Conservation (phyloP, 2,113 vertebrate genomes). For the Baryphthengus martii region DNA sequence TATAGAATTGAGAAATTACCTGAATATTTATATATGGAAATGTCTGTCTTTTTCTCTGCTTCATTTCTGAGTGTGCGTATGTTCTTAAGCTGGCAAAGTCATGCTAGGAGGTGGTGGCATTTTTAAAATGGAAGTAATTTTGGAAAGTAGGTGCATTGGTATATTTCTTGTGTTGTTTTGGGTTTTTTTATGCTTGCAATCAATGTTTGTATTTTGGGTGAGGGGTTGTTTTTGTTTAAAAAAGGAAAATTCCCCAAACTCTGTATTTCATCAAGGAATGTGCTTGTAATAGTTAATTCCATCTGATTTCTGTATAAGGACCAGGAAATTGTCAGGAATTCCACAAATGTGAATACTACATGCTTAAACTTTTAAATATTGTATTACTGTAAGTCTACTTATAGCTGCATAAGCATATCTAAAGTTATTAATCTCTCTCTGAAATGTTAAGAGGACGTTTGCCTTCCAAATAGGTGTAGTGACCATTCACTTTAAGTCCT, state of each 20-base stretch:
- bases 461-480: neutral
- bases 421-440: neutral
- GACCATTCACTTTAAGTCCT: neutral
- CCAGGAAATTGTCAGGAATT: neutral
- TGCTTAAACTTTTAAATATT: neutral
- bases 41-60: neutral
- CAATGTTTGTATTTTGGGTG: rapidly evolving
- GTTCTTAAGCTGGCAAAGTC: neutral
- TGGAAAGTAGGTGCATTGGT: neutral
- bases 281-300: neutral
- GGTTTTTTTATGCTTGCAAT: neutral
- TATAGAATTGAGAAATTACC: neutral
- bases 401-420: rapidly evolving
- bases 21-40: neutral
- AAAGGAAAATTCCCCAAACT: neutral
- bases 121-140: neutral
- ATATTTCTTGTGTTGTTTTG: neutral
- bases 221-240: neutral
- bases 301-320: neutral
- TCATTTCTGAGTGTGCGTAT: neutral
- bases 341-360: neutral
- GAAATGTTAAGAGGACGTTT: neutral
- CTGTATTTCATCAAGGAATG: neutral
- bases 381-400: neutral
- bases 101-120: neutral